Evolutionary conservation across 2,888 invertebrate genomes (phyloP).

Genomic region (Mythimna albipuncta): DNA sequence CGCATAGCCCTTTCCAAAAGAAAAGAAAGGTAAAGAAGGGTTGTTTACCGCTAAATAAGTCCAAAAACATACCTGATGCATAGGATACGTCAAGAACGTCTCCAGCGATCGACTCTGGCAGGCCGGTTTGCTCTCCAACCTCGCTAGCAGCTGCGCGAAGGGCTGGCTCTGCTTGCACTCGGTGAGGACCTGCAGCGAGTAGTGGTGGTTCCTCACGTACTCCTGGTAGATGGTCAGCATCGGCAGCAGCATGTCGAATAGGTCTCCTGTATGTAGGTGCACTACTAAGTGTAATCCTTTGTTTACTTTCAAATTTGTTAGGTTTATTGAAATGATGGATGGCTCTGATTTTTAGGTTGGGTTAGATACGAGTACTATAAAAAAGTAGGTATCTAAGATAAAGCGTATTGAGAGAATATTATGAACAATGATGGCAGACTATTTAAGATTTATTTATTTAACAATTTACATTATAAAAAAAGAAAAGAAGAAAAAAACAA

Average conservation of each 20-base stretch:
- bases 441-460: background rate
- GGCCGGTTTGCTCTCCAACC: constrained; percentile 96
- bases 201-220: constrained; percentile 98
- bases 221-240: constrained; percentile 99
- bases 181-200: constrained; percentile 97
- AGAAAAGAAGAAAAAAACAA: too few relatives aligned
- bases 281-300: constrained; percentile 69
- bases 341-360: background rate
- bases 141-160: constrained; percentile 94
- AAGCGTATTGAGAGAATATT: background rate
- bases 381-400: background rate
- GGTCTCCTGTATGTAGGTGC: constrained; percentile 93
- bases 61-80: constrained; percentile 93
- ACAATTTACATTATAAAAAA: too few relatives aligned
- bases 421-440: background rate
- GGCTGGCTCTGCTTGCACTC: constrained; percentile 97
- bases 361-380: background rate
- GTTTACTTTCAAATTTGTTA: constrained; percentile 21
- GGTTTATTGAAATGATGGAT: background rate
- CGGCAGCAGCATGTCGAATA: constrained; percentile 98
- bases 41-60: background rate
- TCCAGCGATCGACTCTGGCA: constrained; percentile 96
- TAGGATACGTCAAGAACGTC: constrained; percentile 97
- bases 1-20: too few relatives aligned
- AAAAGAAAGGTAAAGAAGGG: too few relatives aligned